phyloP scores from a whole-genome alignment of 2,888 invertebrate species.

The Drosophila kanekoi region DNA sequence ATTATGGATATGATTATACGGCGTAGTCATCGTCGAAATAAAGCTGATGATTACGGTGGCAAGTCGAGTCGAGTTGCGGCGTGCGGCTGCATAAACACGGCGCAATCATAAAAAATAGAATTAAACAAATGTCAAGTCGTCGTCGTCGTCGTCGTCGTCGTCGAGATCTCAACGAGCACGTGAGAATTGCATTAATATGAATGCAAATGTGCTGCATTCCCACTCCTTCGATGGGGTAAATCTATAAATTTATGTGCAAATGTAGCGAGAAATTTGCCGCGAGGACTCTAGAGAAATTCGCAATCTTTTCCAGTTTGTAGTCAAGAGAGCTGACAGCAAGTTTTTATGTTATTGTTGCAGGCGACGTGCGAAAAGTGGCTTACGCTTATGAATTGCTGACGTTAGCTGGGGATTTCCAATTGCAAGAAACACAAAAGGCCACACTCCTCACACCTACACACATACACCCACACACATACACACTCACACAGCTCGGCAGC shows the following conservation, averaged over 20 bases:
- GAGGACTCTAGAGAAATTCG: slow-evolving; percentile 64
- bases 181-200: slow-evolving; percentile 81
- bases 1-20: slow-evolving; percentile 67
- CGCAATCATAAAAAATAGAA: slow-evolving; percentile 74
- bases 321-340: slow-evolving; percentile 65
- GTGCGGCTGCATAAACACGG: slow-evolving; percentile 74
- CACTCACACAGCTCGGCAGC: neutral
- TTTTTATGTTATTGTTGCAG: slow-evolving; percentile 69
- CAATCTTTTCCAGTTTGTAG: slow-evolving; percentile 60
- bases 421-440: slow-evolving; percentile 26
- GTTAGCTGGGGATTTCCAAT: slow-evolving; percentile 64
- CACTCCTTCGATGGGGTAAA: slow-evolving; percentile 42
- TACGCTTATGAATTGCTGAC: slow-evolving; percentile 81
- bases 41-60: slow-evolving; percentile 50
- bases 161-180: slow-evolving; percentile 65
- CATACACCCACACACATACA: neutral
- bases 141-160: slow-evolving; percentile 21
- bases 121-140: slow-evolving; percentile 70
- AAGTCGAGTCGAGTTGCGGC: slow-evolving; percentile 29
- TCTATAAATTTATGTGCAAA: slow-evolving; percentile 79
- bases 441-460: slow-evolving; percentile 1
- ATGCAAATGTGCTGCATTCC: slow-evolving; percentile 64
- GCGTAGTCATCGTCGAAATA: slow-evolving; percentile 40
- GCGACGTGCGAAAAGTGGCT: slow-evolving; percentile 72
- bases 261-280: slow-evolving; percentile 63